These are phyloP conservation scores for Barbus barbus DNA, from an alignment of 2,113 vertebrate species.

Conservation along the genomic window DNA sequence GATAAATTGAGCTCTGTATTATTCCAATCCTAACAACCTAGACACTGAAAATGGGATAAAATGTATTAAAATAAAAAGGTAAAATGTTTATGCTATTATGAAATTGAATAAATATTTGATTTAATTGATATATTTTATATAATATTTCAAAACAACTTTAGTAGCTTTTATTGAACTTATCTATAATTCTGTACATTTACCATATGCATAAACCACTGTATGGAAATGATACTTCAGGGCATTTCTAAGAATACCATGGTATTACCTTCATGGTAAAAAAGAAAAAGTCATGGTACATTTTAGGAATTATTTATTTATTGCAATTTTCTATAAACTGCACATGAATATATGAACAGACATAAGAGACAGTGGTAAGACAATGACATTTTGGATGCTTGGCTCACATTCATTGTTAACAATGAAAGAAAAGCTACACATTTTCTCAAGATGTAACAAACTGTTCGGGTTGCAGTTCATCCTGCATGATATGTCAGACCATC, in stretches of 20 bases:
- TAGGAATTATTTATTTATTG: not conserved
- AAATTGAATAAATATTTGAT: too few species aligned
- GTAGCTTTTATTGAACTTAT: not conserved
- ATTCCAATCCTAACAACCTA: not conserved
- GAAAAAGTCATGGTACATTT: not conserved
- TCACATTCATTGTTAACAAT: too few species aligned
- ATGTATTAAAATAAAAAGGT: too few species aligned
- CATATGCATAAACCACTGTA: not conserved
- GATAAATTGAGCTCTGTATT: not conserved
- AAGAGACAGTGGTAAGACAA: not conserved
- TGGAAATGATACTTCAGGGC: not conserved
- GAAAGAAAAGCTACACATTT: not conserved
- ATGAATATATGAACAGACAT: not conserved
- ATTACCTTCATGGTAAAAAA: too few species aligned
- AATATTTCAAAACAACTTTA: too few species aligned
- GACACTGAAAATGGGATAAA: not conserved
- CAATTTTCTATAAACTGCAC: not conserved
- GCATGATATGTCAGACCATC: not conserved
- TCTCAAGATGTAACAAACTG: not conserved
- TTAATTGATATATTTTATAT: too few species aligned
- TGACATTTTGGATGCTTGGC: not conserved
- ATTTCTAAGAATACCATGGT: not conserved
- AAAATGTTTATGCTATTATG: not conserved
- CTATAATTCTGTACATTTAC: not conserved
- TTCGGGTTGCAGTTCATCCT: conserved; percentile 14